Base-by-base conservation (phyloP, 1,140 invertebrate genomes). In the Scylla paramamosain region DNA sequence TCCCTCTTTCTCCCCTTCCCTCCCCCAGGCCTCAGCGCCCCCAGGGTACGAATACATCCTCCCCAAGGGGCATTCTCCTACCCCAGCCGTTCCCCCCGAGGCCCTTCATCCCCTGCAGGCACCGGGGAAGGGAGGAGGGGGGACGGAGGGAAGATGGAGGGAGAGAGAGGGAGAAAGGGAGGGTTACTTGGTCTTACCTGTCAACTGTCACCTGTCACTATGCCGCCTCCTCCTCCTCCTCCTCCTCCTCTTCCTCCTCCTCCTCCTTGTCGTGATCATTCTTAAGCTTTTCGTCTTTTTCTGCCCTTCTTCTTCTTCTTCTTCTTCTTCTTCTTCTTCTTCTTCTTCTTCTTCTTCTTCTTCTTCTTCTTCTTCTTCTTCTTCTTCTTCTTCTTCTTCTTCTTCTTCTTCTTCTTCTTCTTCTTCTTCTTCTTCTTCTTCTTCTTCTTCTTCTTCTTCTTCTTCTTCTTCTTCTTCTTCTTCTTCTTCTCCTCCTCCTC, bases 211-310 rank as follows among this genome's bases (percentile, higher is more conserved):
- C 67, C 67, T 77, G 67, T 77, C 67, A 77, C 67, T 77, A n/a
- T 7, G 52, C 10, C 16, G 2, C 52, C 52, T 59, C 52, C 52
- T 59, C 52, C n/a, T 77, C 67, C 67, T 77, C 67, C 67, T 77
- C 67, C 67, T 77, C 67, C 67, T 77, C 67, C 67, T 77, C 67
- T 20, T 77, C 67, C 67, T 77, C 67, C 67, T 77, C 67, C 67
- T 77, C 67, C 20, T 77, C 20, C n/a, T n/a, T 77, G 67, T 39
- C 39, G 39, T 39, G 39, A 39, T 39, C 1, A 39, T 39, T 39
- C 39, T 39, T 2, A 39, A 39, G 39, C 39, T 39, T 39, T 39
- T 77, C 52, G 52, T 59, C 52, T 59, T 12, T 59, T 8, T 59
- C 12, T 59, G 12, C 10, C 52, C 10, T 8, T 59, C 52, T 59